Conservation (phyloP, 1,140 invertebrate species). For the Achroia grisella region DNA sequence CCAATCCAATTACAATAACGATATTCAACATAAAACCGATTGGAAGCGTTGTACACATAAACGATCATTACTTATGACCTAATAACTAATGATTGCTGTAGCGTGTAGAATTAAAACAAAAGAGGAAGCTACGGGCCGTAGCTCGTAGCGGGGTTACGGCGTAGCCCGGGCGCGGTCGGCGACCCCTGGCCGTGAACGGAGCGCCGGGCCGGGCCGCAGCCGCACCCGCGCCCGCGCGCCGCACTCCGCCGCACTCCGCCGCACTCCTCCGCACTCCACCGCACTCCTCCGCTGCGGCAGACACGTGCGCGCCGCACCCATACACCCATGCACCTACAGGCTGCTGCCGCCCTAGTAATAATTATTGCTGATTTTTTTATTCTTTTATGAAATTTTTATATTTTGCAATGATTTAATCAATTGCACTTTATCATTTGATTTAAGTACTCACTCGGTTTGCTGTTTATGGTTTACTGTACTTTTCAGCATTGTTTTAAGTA, state of each 20-base stretch:
- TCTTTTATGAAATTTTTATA: too few species aligned
- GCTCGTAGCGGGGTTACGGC: conserved; percentile 63
- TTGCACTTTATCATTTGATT: too few species aligned
- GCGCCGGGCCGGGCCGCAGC: conserved; percentile 42
- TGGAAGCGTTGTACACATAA: not conserved
- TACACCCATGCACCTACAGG: conserved; percentile 23
- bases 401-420: too few species aligned
- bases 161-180: conserved; percentile 62
- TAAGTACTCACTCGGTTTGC: too few species aligned
- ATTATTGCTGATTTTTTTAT: too few species aligned
- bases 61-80: conserved; percentile 32
- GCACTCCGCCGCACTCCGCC: conserved; percentile 11
- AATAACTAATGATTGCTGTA: conserved; percentile 46
- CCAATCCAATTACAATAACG: too few species aligned
- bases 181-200: conserved; percentile 71
- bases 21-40: too few species aligned
- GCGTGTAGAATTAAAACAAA: conserved; percentile 45
- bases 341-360: too few species aligned
- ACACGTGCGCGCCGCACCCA: conserved; percentile 33
- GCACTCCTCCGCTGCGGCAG: conserved; percentile 9
- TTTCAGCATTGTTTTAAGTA: too few species aligned
- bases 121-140: conserved; percentile 55
- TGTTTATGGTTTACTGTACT: too few species aligned
- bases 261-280: conserved; percentile 4
- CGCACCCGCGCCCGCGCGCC: conserved; percentile 9